Evolutionary conservation across 2,113 vertebrate genomes (phyloP), one percentile per base, ranked within the genome.

Genomic region (Tupaia chinensis): DNA sequence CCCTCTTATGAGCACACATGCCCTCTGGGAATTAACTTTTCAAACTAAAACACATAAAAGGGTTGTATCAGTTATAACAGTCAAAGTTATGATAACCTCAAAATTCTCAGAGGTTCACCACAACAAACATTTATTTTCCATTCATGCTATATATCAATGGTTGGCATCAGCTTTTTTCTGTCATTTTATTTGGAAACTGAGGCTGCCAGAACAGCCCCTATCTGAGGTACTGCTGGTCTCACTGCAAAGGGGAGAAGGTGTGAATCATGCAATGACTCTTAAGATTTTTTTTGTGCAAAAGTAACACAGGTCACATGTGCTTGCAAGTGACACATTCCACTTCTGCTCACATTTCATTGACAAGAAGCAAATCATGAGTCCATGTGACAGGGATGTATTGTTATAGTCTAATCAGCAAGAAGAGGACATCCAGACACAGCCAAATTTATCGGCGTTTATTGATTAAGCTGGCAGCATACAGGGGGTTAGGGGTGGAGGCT

Each of bases 281-380:
- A 34, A 81, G 66, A 58, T 61, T 76, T 77, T 44, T 44, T 44
- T 65, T 63, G 3, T 60, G 22, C 22, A 56, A 23, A 94, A 86
- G 53, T 32, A 54, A 14, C 32, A 23, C 4, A 1, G 19, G 10
- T 44, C 58, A 17, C 53, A 27, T 65, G 20, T 25, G 17, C 15
- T 32, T 60, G 20, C 20, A 32, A 27, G 25, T 2, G 56, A 86
- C 34, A 69, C 56, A 70, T 29, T 81, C 94, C 25, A 32, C 29
- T 53, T 86, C 88, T 73, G 9, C 17, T 56, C 32, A 78, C 13
- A 23, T 60, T 76, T 68, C 19, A 19, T 25, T 92, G 29, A 63
- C 27, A 32, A 91, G 93, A 93, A 93, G 22, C n/a, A 94, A 68
- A 65, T 78, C 95, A 77, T 15, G 2, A 29, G 54, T 25, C 73